Base-by-base conservation (phyloP, 2,797 vertebrate genomes). In the Cichlasoma orientale region DNA sequence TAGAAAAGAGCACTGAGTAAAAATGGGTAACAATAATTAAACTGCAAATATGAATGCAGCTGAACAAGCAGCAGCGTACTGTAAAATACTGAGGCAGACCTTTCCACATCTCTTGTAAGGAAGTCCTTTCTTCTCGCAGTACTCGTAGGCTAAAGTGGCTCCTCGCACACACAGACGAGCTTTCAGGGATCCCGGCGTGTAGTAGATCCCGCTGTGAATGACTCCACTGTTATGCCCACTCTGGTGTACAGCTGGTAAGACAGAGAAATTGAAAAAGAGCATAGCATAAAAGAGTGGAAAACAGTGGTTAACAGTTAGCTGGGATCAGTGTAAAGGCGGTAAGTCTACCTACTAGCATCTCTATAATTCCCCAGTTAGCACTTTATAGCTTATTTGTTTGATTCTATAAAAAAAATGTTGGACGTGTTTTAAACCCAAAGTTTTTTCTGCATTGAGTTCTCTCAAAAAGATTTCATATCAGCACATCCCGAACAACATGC, bases 131-230 rank as follows among this genome's bases (percentile, higher is more conserved):
- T 93, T 95, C 58, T 98, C 95, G 38, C 97, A 98, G 92, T 99
- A 99, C n/a, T 97, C 85, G 75, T 99, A 99, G 84, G 97, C 95
- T 31, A 99, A 92, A 4, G 93, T 92, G 57, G 98, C 94, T 3
- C 98, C 98, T 23, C 95, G 94, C 79, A 99, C 98, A 78, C 98
- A 99, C 58, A 99, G 95, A 27, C 95, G 97, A 21, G 98, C 98
- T 90, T 99, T 99, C 86, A 99, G 96, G 12, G 98, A 99, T 1
- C 97, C 98, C 0, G 98, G 98, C 0, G 94, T 97, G 95, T 99
- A 99, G 94, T 99, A 99, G 91, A 99, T 97, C 4, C 98, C 98
- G 6, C 97, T 99, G 95, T 99, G 98, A 92, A 99, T 98, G 82
- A 99, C 98, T 1, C 98, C 98, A 50, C 98, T 99, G 96, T 99